Percentiles rank a stretch among this genome's conserved stretches.
phyloP scores from a whole-genome alignment of 2,113 vertebrate genomes.

The Nesoenas mayeri region DNA sequence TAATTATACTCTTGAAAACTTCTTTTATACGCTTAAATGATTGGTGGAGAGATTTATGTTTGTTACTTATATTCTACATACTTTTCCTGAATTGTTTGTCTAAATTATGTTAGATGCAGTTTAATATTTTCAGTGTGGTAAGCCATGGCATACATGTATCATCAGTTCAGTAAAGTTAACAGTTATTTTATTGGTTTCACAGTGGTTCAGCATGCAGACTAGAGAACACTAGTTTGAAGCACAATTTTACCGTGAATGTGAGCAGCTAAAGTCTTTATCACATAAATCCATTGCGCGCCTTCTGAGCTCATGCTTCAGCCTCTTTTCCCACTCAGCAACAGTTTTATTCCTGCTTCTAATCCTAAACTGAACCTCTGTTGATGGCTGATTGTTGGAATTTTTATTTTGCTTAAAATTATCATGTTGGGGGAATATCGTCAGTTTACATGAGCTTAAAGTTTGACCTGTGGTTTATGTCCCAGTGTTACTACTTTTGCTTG shows the following conservation, averaged over 20 bases:
- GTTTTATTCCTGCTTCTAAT: conserved; percentile 1
- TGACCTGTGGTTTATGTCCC: background rate
- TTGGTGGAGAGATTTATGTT: background rate
- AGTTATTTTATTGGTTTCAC: background rate
- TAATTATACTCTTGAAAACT: background rate
- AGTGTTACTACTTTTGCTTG: background rate
- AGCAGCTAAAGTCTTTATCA: background rate
- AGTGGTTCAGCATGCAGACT: background rate
- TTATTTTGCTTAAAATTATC: background rate
- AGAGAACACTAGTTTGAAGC: background rate
- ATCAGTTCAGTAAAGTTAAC: background rate
- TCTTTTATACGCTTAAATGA: background rate
- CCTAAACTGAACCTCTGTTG: background rate
- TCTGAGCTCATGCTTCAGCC: background rate
- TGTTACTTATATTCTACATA: background rate
- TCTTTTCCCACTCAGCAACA: background rate
- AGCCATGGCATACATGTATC: background rate
- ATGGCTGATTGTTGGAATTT: background rate
- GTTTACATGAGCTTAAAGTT: background rate
- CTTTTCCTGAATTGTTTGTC: background rate
- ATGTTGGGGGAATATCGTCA: background rate
- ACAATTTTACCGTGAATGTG: background rate
- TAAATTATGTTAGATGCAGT: background rate
- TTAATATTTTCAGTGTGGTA: background rate
- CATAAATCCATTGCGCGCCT: rapidly evolving